Percentiles rank a stretch among this genome's conserved stretches.
Conservation (phyloP, 2,797 vertebrate genomes). For the Karalla daura region DNA sequence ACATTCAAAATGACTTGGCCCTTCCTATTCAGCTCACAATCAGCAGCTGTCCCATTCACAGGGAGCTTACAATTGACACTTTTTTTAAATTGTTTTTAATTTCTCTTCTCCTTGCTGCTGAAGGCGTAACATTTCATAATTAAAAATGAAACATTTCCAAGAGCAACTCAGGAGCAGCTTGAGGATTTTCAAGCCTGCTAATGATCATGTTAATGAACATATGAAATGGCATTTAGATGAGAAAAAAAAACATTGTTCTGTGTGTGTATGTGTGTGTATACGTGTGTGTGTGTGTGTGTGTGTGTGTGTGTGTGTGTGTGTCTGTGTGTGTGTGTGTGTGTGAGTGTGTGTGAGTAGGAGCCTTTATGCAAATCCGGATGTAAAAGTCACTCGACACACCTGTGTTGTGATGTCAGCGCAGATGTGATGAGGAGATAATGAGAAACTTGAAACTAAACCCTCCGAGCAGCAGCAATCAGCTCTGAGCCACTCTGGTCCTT, state of each 20-base stretch:
- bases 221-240: conserved; percentile 28
- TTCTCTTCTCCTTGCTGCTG: conserved; percentile 6
- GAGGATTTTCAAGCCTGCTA: conserved; percentile 35
- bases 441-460: too few relatives aligned
- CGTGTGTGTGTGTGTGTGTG: background rate
- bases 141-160: conserved; percentile 61
- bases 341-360: background rate
- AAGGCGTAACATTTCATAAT: conserved; percentile 61
- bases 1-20: conserved; percentile 73
- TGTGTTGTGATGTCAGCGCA: too few relatives aligned
- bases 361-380: conserved; percentile 18
- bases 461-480: too few relatives aligned
- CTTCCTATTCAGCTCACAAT: conserved; percentile 52
- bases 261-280: background rate
- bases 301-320: background rate
- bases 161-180: conserved; percentile 34
- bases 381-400: conserved; percentile 2
- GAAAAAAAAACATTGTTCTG: background rate
- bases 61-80: conserved; percentile 43
- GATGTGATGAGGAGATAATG: too few relatives aligned
- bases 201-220: conserved; percentile 45
- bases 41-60: conserved; percentile 70
- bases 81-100: too few relatives aligned
- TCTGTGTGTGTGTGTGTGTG: background rate
- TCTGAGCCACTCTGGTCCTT: too few relatives aligned